Conservation (phyloP, 53 echinoderm and acorn worm genomes). For the Luidia sarsii region DNA sequence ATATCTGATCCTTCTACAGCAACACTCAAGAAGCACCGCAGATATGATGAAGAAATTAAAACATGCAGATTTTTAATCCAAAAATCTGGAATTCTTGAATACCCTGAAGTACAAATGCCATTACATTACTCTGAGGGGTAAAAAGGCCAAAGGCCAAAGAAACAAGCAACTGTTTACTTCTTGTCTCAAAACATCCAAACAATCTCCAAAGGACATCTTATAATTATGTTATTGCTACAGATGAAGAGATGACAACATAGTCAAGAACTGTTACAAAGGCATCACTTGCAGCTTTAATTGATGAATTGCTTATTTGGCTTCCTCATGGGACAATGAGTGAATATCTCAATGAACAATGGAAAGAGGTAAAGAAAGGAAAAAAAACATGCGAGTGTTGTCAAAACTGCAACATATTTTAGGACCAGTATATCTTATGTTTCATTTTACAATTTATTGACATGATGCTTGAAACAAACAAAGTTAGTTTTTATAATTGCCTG, state of each 20-base stretch:
- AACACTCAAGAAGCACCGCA: neutral
- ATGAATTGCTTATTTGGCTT: conserved; percentile 1
- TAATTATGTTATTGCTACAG: conserved; percentile 1
- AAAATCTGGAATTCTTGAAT: conserved; percentile 7
- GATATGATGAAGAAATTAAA: conserved; percentile 30
- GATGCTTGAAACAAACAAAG: too few species aligned
- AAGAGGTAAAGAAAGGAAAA: conserved; percentile 25
- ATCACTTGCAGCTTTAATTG: conserved; percentile 11
- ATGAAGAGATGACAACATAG: conserved; percentile 9
- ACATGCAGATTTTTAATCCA: neutral
- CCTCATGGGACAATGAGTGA: conserved; percentile 16
- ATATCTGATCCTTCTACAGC: conserved; percentile 21
- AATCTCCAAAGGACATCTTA: conserved; percentile 5
- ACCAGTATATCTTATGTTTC: too few species aligned
- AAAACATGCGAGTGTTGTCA: too few species aligned
- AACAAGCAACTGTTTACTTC: conserved; percentile 1
- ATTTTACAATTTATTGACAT: too few species aligned
- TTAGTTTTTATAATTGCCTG: too few species aligned
- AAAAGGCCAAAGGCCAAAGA: conserved; percentile 7
- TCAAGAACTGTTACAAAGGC: conserved; percentile 23
- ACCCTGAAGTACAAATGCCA: conserved; percentile 12
- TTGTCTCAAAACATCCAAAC: neutral
- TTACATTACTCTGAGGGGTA: conserved; percentile 21
- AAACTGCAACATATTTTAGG: too few species aligned
- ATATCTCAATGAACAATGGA: conserved; percentile 26